Evolutionary conservation across 2,888 invertebrate species (phyloP).

Genomic region (Athrips mouffetella): DNA sequence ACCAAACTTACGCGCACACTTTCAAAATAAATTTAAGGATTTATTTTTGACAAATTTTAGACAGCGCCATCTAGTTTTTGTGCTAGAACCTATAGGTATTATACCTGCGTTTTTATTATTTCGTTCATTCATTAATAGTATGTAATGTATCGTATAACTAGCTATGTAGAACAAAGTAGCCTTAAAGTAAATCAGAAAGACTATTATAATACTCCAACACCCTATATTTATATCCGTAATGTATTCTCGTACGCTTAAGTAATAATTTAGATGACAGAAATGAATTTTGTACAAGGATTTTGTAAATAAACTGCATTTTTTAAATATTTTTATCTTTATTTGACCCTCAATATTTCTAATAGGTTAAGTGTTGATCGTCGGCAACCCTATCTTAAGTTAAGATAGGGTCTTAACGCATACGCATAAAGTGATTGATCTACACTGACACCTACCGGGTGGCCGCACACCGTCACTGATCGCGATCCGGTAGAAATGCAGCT

Average conservation of each 20-base stretch:
- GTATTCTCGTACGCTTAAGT: not conserved
- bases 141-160: not conserved
- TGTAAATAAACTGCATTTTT: conserved; percentile 48
- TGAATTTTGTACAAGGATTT: conserved; percentile 41
- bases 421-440: too few species aligned
- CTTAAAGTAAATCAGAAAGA: conserved; percentile 17
- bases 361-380: too few species aligned
- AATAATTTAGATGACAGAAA: conserved; percentile 9
- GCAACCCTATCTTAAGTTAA: too few species aligned
- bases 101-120: not conserved
- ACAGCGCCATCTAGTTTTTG: too few species aligned
- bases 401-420: too few species aligned
- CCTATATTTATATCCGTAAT: not conserved
- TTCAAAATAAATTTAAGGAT: too few species aligned
- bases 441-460: too few species aligned
- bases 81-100: too few species aligned
- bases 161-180: conserved; percentile 1
- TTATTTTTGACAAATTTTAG: too few species aligned
- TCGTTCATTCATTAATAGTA: not conserved
- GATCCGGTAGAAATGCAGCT: too few species aligned
- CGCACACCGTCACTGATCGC: too few species aligned
- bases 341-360: conserved; percentile 21
- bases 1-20: too few species aligned
- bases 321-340: conserved; percentile 26
- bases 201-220: conserved; percentile 33